A percentile compares a stretch with the other conserved stretches of the same genome.
Evolutionary conservation across 2,113 vertebrate genomes (phyloP).

Genomic region (Xiphophorus couchianus): DNA sequence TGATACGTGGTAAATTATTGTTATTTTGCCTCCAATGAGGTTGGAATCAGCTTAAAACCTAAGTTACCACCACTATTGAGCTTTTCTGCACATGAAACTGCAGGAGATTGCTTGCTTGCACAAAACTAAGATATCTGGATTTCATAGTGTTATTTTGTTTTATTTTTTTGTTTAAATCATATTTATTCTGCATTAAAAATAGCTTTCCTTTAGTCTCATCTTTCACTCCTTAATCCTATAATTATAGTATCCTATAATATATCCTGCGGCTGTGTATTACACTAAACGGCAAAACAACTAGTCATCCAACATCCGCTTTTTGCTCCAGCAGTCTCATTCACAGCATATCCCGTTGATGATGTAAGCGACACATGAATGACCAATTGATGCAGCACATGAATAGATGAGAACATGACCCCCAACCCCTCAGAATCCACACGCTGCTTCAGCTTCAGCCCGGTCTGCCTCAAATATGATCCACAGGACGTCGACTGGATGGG

Average conservation of each 20-base stretch:
- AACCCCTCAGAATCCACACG: constrained; percentile 28
- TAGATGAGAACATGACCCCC: constrained; percentile 30
- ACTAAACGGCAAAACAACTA: neutral
- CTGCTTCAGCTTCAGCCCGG: constrained; percentile 15
- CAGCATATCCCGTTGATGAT: constrained; percentile 54
- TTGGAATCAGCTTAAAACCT: neutral
- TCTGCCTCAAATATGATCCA: constrained; percentile 75
- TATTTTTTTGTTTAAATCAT: constrained; percentile 4
- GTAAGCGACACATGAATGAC: constrained; percentile 67
- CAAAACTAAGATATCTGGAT: neutral
- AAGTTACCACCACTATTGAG: no score
- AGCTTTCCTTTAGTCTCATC: constrained; percentile 8
- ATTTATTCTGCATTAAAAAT: neutral
- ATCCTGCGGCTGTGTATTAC: constrained; percentile 1
- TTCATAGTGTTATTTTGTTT: neutral
- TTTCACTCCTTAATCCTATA: constrained; percentile 4
- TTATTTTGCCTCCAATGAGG: neutral
- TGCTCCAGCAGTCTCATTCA: constrained; percentile 49
- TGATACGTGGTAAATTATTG: constrained; percentile 9
- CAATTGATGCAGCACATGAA: constrained; percentile 54
- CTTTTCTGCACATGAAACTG: no score
- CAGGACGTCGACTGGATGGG: constrained; percentile 73
- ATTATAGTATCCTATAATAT: no score
- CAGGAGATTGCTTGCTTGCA: neutral
- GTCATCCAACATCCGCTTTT: constrained; percentile 31